These are phyloP conservation scores for Heliconius hortense DNA, from an alignment of 2,888 invertebrate genomes.

Conservation along the genomic window DNA sequence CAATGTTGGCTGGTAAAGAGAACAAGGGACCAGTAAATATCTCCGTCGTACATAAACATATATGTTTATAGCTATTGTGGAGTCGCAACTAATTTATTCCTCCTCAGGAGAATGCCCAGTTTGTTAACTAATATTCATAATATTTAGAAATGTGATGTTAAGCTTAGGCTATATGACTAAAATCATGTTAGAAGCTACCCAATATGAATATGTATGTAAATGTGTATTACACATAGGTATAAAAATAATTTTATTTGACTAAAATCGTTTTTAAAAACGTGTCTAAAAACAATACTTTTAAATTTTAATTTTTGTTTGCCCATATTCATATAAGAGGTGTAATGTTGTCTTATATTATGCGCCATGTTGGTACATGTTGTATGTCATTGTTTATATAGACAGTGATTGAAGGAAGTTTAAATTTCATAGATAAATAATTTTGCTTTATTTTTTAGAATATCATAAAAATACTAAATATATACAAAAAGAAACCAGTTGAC, in stretches of 20 bases:
- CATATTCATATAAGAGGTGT: too few species aligned
- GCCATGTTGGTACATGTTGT: too few species aligned
- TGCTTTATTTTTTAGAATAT: background rate
- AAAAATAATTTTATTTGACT: too few species aligned
- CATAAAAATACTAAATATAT: background rate
- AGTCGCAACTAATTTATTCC: constrained; percentile 69
- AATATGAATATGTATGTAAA: background rate
- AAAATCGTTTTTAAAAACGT: too few species aligned
- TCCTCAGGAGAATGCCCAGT: constrained; percentile 46
- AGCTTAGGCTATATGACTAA: constrained; percentile 6
- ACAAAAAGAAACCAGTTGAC: background rate
- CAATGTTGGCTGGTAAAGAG: constrained; percentile 33
- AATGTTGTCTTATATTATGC: too few species aligned
- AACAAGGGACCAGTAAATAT: constrained; percentile 55
- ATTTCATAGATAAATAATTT: too few species aligned
- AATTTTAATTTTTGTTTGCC: too few species aligned
- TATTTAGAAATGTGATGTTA: constrained; percentile 22
- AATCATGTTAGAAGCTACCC: background rate
- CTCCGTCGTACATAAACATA: constrained; percentile 65
- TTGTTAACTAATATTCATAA: constrained; percentile 48
- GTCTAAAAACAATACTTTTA: too few species aligned
- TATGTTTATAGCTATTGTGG: constrained; percentile 64
- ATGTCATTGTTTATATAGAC: too few species aligned
- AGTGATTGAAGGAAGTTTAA: too few species aligned
- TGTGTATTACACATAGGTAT: background rate